Evolutionary conservation across 2,113 vertebrate genomes (phyloP).

Genomic region (Plecturocebus donacophilus): DNA sequence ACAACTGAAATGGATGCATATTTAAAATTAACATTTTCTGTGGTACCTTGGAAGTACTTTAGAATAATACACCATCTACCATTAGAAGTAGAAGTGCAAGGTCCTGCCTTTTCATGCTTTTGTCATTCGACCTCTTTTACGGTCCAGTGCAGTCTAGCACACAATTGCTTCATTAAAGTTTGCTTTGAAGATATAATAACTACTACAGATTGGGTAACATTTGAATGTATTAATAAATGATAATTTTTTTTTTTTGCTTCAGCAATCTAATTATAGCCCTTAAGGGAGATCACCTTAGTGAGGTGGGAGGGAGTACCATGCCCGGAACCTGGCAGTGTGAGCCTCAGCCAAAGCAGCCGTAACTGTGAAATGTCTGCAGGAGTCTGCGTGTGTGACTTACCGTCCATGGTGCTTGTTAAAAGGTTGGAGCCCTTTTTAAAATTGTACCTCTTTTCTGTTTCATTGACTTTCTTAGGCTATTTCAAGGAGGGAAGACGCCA

Average conservation of each 20-base stretch:
- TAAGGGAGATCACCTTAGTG: not conserved
- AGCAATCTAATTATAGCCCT: not conserved
- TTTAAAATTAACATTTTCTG: not conserved
- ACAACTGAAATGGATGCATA: not conserved
- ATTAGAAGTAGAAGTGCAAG: not conserved
- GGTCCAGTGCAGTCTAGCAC: not conserved
- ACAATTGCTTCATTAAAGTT: not conserved
- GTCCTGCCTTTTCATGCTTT: not conserved
- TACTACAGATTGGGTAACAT: not conserved
- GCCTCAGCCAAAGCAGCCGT: not conserved
- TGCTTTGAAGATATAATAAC: not conserved
- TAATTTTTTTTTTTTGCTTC: not conserved
- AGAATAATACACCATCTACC: not conserved
- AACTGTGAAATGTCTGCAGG: not conserved
- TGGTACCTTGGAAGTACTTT: not conserved
- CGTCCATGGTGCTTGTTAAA: not conserved
- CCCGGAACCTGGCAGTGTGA: not conserved
- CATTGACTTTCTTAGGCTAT: conserved; percentile 88
- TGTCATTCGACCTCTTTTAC: not conserved
- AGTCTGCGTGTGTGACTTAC: not conserved
- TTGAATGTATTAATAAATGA: not conserved
- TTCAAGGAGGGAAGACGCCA: conserved; percentile 95
- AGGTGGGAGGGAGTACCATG: not conserved
- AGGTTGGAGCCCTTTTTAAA: not conserved
- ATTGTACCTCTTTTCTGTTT: conserved; percentile 38